Evolutionary conservation across 2,888 invertebrate genomes (phyloP).

Genomic region (Parapristionchus giblindavisi): DNA sequence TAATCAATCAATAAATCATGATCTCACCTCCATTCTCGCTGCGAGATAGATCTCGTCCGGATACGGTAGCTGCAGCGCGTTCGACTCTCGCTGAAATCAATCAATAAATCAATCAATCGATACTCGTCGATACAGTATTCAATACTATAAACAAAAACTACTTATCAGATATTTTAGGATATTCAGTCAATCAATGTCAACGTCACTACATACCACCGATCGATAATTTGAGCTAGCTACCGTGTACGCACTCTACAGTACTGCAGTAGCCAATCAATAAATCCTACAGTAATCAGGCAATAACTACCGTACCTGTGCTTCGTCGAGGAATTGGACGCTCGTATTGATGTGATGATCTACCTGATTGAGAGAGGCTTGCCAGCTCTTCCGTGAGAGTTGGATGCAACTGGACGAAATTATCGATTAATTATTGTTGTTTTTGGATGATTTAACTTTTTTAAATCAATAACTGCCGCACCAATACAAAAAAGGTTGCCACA

Average conservation of each 20-base stretch:
- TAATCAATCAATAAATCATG: no score
- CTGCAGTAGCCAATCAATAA: no score
- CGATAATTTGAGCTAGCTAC: no score
- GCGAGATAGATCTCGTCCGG: slow-evolving; percentile 25
- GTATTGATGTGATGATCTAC: neutral
- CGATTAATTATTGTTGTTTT: no score
- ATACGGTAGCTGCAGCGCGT: neutral
- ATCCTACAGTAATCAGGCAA: no score
- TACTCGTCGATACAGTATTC: neutral
- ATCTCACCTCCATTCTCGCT: slow-evolving; percentile 25
- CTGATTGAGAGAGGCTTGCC: neutral
- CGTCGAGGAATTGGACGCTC: slow-evolving; percentile 19
- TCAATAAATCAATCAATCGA: no score
- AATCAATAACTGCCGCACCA: no score
- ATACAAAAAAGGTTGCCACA: no score
- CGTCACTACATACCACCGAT: neutral
- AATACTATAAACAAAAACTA: neutral
- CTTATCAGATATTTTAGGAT: neutral
- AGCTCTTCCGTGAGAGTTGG: neutral
- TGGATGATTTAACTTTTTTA: no score
- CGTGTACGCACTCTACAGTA: no score
- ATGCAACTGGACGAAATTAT: neutral
- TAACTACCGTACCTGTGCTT: no score
- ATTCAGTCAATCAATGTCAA: neutral
- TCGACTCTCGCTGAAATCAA: slow-evolving; percentile 21